Base-by-base conservation (phyloP, 2,113 vertebrate species). In the Thinocorus orbignyianus region DNA sequence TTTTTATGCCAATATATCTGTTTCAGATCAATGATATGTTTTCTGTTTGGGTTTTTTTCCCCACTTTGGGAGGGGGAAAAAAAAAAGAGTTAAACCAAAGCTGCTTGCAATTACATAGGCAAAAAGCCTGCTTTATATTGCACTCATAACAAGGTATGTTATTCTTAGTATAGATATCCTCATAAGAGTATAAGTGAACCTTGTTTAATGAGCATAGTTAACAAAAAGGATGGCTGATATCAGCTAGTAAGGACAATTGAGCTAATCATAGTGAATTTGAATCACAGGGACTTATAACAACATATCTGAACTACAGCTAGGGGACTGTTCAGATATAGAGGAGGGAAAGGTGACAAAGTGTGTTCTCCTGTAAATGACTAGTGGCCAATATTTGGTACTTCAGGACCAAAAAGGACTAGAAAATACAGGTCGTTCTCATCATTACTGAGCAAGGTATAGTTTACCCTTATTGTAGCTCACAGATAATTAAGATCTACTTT, bases 311-410 rank as follows among this genome's bases (percentile, higher is more conserved):
- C 31, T 18, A n/a, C 2, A 2, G 65, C 23, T 55, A 15, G 26
- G 23, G 7, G 42, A 74, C n/a, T 1, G 12, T 44, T 69, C 26
- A 12, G 44, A 23, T 17, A n/a, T 0, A 2, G 35, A 4, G 16
- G 13, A 48, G 48, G 52, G 33, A 54, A 81, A 78, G 31, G 52
- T 23, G 55, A 33, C 42, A 58, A 80, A 77, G 39, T 65, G 33
- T 4, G 1, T 74, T 86, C 52, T 76, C 9, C 49, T 77, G n/a
- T 52, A 58, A 22, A 7, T 65, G 74, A 52, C 26, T 94, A 61
- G 39, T 52, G 35, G 20, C 9, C 24, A 17, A 24, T 30, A 6
- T 49, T 41, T 86, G 49, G 24, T 72, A 85, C n/a, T 88, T 60
- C 30, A 22, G 33, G 24, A 71, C 12, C 14, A 61, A 82, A 58